Percentiles rank a stretch among this genome's conserved stretches.
phyloP scores from a whole-genome alignment of 1,140 invertebrate genomes.

The Solenopsis invicta region DNA sequence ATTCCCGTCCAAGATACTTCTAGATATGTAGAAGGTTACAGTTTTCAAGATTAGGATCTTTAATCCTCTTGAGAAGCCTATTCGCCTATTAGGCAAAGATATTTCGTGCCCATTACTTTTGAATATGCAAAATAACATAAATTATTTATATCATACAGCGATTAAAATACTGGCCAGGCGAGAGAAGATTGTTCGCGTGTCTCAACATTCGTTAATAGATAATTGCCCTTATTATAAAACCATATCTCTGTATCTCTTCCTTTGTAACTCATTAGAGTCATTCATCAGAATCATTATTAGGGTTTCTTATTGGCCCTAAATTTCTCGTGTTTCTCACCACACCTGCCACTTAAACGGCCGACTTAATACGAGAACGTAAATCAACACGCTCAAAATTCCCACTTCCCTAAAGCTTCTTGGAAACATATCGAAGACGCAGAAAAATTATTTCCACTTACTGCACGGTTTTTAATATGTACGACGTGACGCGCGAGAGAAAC shows the following conservation, averaged over 20 bases:
- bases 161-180: neutral
- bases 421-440: constrained; percentile 7
- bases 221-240: neutral
- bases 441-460: constrained; percentile 29
- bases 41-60: constrained; percentile 38
- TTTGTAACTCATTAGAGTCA: constrained; percentile 1
- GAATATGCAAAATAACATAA: neutral
- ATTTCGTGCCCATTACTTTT: no score
- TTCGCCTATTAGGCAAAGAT: neutral
- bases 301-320: constrained; percentile 4
- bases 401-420: neutral
- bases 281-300: constrained; percentile 10
- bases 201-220: neutral
- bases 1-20: constrained; percentile 45
- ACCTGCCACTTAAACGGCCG: neutral
- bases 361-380: neutral
- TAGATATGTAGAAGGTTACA: constrained; percentile 16
- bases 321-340: neutral
- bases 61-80: neutral
- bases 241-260: neutral
- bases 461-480: constrained; percentile 39
- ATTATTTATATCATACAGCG: neutral
- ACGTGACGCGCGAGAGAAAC: constrained; percentile 16
- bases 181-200: neutral
- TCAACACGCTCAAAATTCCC: constrained; percentile 16